phyloP scores from a whole-genome alignment of 64 coral and sea anemone genomes.

The Montipora foliosa region DNA sequence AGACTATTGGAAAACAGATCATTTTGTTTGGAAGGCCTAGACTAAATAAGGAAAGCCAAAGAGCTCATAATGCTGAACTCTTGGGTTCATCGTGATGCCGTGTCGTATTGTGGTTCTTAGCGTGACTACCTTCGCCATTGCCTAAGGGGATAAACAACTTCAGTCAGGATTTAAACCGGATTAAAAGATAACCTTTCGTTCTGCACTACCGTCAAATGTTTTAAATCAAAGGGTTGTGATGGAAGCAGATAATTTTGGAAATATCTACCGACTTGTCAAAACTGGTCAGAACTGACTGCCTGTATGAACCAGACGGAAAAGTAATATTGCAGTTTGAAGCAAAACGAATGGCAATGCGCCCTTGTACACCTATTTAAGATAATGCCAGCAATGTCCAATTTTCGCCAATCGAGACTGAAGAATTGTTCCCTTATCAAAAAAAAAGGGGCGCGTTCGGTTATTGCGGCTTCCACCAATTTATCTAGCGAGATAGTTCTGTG shows the following conservation, averaged over 20 bases:
- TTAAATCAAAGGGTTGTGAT: not conserved
- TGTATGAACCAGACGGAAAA: too few relatives aligned
- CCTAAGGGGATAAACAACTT: not conserved
- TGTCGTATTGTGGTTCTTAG: not conserved
- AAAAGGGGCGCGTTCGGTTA: too few relatives aligned
- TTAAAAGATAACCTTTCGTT: slow-evolving; percentile 34
- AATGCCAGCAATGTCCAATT: not conserved
- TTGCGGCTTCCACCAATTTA: too few relatives aligned
- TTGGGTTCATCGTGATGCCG: not conserved
- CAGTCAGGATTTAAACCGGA: not conserved
- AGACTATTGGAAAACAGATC: too few relatives aligned
- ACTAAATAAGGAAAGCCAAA: too few relatives aligned
- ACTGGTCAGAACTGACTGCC: not conserved
- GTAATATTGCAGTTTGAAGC: not conserved
- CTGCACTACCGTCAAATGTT: not conserved
- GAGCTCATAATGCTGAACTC: too few relatives aligned
- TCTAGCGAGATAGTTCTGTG: too few relatives aligned
- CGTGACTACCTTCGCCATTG: not conserved
- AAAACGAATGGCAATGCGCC: not conserved
- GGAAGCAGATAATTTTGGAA: not conserved
- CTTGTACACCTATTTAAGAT: not conserved
- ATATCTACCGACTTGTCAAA: not conserved
- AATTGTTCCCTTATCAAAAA: too few relatives aligned
- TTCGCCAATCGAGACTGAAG: too few relatives aligned
- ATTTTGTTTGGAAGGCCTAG: too few relatives aligned